Conservation (phyloP, 1,140 invertebrate genomes). For the Pachypeltis micranthus region DNA sequence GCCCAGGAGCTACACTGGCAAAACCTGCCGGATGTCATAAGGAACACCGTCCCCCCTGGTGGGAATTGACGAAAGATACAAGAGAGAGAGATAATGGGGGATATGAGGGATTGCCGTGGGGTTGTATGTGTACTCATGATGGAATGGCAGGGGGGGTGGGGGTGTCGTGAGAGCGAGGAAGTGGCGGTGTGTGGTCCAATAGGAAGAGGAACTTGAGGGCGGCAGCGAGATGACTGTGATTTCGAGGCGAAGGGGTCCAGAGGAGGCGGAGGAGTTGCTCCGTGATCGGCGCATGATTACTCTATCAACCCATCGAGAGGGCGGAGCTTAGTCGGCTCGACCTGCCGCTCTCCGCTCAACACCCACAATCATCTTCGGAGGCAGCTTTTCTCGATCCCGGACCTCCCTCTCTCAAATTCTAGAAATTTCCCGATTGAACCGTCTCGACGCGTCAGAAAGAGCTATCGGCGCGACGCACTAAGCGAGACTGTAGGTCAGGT, state of each 20-base stretch:
- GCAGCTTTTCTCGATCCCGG: not conserved
- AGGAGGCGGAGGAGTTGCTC: too few species aligned
- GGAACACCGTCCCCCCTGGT: not conserved
- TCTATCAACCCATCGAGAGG: conserved; percentile 10
- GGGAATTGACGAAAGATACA: not conserved
- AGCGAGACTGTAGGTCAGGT: too few species aligned
- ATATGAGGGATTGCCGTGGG: not conserved
- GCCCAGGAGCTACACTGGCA: not conserved
- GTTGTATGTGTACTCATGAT: not conserved
- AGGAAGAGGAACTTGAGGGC: not conserved
- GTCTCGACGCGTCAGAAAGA: not conserved
- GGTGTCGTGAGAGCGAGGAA: not conserved
- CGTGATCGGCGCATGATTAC: conserved; percentile 8
- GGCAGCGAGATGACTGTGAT: not conserved
- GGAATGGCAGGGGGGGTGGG: not conserved
- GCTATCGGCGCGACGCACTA: not conserved
- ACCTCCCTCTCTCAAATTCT: not conserved
- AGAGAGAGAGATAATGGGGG: not conserved
- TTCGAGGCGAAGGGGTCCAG: too few species aligned
- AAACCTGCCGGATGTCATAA: not conserved
- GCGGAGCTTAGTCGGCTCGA: too few species aligned
- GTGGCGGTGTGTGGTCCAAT: conserved; percentile 5
- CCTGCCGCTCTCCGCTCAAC: too few species aligned
- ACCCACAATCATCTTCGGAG: not conserved
- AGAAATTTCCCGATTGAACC: not conserved